Evolutionary conservation across 2,113 vertebrate species (phyloP), one percentile per base, ranked within the genome.

Genomic region (Callionymus lyra): DNA sequence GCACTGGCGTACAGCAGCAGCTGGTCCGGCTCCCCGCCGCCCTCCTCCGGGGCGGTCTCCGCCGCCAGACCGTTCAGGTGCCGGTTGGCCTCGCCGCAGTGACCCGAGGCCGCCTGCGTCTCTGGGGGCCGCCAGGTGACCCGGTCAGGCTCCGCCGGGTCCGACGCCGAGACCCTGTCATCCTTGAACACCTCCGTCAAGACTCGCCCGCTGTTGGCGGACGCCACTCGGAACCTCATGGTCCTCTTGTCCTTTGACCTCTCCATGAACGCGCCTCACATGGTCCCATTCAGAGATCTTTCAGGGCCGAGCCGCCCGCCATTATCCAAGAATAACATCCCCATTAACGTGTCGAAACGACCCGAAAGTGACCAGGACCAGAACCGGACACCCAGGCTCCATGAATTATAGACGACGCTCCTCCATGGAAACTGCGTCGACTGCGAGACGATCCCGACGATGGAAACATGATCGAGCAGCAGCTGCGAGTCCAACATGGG

Each of bases 111-210:
- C 15, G 61, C 74, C 34, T 82, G 88, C 0, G 76, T 70, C 60
- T 90, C 90, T 0, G 88, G 4, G 4, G 21, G 89, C 73, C 74
- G 78, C 13, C 86, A 88, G 72, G 86, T 65, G 1, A 84, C 80
- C n/a, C n/a, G n/a, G 56, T 95, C 91, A 0, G 90, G 91, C 68
- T 93, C 91, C 67, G 86, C 74, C 0, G 88, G 93, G 57, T 89
- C 89, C 0, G 82, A 59, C 47, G 33, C 63, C 6, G 50, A 76
- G 49, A 68, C 11, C 6, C 58, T 78, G 2, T 90, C 90, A 0
- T 96, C 88, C 1, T 91, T 74, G 3, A 93, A 97, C 44, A 98
- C 94, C 68, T 98, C 95, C 59, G 85, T 76, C 69, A 98, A 76
- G 53, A 98, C 88, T 34, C 91, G 77, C 12, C 95, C 95, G 12